phyloP scores from a whole-genome alignment of 2,888 invertebrate genomes.

The Pomacea canaliculata region DNA sequence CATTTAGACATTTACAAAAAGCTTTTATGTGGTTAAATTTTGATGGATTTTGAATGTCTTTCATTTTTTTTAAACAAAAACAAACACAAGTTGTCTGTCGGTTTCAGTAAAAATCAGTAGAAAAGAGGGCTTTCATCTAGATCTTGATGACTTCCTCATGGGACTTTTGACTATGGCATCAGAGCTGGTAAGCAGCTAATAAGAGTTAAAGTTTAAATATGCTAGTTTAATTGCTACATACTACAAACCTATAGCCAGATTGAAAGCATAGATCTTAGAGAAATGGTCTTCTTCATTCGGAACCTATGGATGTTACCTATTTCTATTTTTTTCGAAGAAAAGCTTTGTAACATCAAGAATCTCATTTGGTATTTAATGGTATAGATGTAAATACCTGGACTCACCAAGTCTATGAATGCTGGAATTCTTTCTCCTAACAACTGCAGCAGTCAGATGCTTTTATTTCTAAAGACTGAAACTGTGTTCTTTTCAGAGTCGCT shows the following conservation, averaged over 20 bases:
- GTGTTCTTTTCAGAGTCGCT: constrained; percentile 63
- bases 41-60: not conserved
- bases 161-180: constrained; percentile 86
- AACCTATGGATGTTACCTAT: not conserved
- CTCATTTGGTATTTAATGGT: too few species aligned
- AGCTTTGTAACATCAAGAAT: too few species aligned
- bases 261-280: too few species aligned
- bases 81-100: not conserved
- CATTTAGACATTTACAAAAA: not conserved
- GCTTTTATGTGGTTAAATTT: not conserved
- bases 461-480: not conserved
- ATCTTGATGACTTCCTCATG: constrained; percentile 88
- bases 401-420: not conserved
- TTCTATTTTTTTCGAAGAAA: too few species aligned
- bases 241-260: too few species aligned
- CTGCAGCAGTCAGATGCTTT: not conserved
- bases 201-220: not conserved
- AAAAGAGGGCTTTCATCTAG: constrained; percentile 86
- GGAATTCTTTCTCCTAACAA: not conserved
- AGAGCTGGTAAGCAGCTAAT: constrained; percentile 78
- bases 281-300: too few species aligned
- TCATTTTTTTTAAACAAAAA: too few species aligned
- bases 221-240: too few species aligned
- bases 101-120: constrained; percentile 78
- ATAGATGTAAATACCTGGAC: not conserved